Evolutionary conservation across 2,797 vertebrate species (phyloP), one percentile per base, ranked within the genome.

Genomic region (Anniella stebbinsi): DNA sequence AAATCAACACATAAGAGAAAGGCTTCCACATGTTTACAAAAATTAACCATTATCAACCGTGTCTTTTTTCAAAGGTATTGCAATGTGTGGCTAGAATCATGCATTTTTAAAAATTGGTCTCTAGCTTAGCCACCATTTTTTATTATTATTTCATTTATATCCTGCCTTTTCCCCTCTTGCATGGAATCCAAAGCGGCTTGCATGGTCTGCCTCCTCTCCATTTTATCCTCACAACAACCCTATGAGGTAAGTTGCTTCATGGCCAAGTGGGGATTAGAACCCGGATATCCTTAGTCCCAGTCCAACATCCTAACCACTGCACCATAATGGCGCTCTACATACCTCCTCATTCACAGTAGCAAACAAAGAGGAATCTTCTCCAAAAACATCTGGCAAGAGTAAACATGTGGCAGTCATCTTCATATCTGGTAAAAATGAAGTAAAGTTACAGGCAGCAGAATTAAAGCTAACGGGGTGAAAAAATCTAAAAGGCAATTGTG

Each of bases 401-500:
- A 97, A 94, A 92, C 97, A 97, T 0, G 94, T 95, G 90, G 97
- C 96, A 51, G 95, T 97, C 95, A 94, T 97, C 93, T 97, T 97
- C 96, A 97, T 95, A 88, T 93, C 96, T 97, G 96, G 93, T 87
- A 95, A 96, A 95, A 73, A 67, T 92, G 97, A 96, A 72, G 23
- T 86, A 73, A 72, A 76, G 25, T 51, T 67, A 38, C 73, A 87
- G 57, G 48, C 15, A 83, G 30, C 80, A 60, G 48, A 17, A 51
- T 57, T 85, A 57, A 30, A 84, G 11, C 63, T 45, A 54, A 7
- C 33, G 69, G 3, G 38, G 6, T 51, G 23, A 33, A 77, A 21
- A 76, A 13, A 9, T 36, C 66, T 54, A 48, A 69, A 23, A 48
- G 28, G 25, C 30, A 45, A 23, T 11, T 63, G 51, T 48, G 21